Conservation (phyloP, 2,797 vertebrate genomes). For the Delichon dasypus region DNA sequence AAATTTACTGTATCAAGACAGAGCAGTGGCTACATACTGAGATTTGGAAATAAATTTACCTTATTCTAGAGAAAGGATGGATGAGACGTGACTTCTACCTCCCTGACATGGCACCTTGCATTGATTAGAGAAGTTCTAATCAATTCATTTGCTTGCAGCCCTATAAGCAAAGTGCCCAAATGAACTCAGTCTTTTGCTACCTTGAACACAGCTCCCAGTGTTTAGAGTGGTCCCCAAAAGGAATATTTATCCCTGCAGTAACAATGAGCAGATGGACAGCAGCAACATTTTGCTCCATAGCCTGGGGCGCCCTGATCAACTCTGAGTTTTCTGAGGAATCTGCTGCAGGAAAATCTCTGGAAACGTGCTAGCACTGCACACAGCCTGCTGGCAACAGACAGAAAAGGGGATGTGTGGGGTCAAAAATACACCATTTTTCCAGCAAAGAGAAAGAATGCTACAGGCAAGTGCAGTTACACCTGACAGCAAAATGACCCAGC, state of each 20-base stretch:
- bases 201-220: not conserved
- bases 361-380: not conserved
- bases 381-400: not conserved
- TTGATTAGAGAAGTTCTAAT: not conserved
- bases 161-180: not conserved
- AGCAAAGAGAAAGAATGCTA: not conserved
- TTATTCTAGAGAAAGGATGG: not conserved
- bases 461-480: not conserved
- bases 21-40: not conserved
- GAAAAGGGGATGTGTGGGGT: not conserved
- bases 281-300: not conserved
- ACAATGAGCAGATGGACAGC: not conserved
- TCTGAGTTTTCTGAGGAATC: not conserved
- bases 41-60: not conserved
- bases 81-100: not conserved
- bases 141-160: not conserved
- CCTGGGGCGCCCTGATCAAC: not conserved
- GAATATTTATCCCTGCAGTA: not conserved
- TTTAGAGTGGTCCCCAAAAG: not conserved
- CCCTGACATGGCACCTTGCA: not conserved
- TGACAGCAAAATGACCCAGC: conserved; percentile 10
- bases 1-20: not conserved
- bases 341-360: not conserved
- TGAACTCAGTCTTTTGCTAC: not conserved
- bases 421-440: not conserved